Evolutionary conservation across 2,113 vertebrate species (phyloP).

Genomic region (Pitta sordida): DNA sequence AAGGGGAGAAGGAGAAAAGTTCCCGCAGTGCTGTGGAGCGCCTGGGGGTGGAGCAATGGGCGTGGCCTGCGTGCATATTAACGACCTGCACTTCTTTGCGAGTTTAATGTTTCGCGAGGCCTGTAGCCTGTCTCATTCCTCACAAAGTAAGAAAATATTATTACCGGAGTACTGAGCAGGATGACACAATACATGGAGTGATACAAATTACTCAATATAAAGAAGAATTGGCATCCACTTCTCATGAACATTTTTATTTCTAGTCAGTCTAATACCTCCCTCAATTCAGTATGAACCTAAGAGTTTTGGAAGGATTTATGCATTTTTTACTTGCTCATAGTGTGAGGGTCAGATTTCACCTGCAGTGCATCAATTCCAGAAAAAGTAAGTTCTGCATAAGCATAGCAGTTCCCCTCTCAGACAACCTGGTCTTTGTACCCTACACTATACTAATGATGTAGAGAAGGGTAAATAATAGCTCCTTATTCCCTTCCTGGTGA

Average conservation of each 20-base stretch:
- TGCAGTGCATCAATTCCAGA: not conserved
- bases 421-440: not conserved
- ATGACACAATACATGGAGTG: not conserved
- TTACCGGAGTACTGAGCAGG: not conserved
- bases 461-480: not conserved
- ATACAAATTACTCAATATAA: not conserved
- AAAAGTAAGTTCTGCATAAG: not conserved
- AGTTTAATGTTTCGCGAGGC: no score
- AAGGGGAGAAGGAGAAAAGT: no score
- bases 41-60: no score
- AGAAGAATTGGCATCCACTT: not conserved
- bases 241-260: not conserved
- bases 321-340: not conserved
- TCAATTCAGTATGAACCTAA: not conserved
- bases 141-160: not conserved
- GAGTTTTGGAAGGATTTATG: not conserved
- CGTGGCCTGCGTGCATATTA: no score
- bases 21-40: no score
- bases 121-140: no score
- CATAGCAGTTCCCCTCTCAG: not conserved
- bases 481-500: not conserved
- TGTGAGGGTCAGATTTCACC: not conserved
- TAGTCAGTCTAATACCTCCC: not conserved
- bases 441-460: not conserved
- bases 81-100: no score